phyloP scores from a whole-genome alignment of 2,797 vertebrate genomes.

The Falco rusticolus region DNA sequence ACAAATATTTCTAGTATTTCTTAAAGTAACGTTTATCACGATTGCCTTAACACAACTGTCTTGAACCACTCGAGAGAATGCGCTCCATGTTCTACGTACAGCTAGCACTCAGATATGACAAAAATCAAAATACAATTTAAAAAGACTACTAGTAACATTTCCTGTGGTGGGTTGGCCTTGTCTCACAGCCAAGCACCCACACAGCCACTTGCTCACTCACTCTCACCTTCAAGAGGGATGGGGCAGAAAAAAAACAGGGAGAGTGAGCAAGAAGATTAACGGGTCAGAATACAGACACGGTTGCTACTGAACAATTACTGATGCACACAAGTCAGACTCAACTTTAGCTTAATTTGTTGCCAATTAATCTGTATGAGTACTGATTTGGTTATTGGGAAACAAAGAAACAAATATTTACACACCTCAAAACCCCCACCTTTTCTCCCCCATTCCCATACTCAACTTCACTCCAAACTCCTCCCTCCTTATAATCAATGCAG shows the following conservation, averaged over 20 bases:
- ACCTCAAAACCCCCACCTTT: not conserved
- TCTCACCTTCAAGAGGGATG: not conserved
- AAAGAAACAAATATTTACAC: not conserved
- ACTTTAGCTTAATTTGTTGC: not conserved
- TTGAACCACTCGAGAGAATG: not conserved
- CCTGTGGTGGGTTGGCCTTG: not conserved
- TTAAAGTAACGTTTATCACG: not conserved
- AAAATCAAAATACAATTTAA: not conserved
- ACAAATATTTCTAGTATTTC: not conserved
- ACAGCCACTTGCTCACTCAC: not conserved
- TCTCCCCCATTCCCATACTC: not conserved
- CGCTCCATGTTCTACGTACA: not conserved
- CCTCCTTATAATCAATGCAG: not conserved
- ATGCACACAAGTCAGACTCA: not conserved
- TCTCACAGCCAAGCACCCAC: not conserved
- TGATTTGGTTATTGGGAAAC: not conserved
- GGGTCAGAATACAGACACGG: not conserved
- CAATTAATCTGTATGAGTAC: not conserved
- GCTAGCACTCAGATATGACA: not conserved
- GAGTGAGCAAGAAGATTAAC: not conserved
- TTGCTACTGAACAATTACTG: not conserved
- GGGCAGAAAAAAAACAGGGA: not conserved
- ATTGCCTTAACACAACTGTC: not conserved
- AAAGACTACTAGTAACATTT: not conserved
- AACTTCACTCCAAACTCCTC: not conserved